Conservation (phyloP, 2,888 invertebrate species). For the Drosophila trichaetosa region DNA sequence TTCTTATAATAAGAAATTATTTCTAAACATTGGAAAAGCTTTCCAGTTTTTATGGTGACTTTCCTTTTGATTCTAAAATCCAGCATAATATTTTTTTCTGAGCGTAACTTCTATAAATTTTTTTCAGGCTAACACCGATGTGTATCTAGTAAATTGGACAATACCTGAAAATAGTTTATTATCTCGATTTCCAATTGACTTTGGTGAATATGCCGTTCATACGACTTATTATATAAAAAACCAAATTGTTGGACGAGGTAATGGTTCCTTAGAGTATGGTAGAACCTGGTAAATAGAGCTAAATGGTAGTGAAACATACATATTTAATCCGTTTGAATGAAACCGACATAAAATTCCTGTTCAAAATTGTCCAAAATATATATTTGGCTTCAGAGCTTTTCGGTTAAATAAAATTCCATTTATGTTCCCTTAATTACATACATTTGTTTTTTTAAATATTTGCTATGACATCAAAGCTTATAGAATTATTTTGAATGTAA, state of each 20-base stretch:
- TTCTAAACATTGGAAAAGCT: neutral
- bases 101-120: neutral
- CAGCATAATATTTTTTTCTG: neutral
- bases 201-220: neutral
- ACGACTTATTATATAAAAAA: neutral
- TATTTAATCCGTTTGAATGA: neutral
- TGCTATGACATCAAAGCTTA: neutral
- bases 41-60: neutral
- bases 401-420: neutral
- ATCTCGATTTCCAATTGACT: neutral
- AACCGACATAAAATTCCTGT: neutral
- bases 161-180: neutral
- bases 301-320: neutral
- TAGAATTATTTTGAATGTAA: neutral
- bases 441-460: neutral
- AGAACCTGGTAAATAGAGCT: neutral
- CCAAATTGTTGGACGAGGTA: neutral
- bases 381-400: neutral
- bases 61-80: neutral
- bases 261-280: neutral
- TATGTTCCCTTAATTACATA: neutral
- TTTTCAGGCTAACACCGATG: neutral
- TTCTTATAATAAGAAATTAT: neutral
- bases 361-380: fast-evolving
- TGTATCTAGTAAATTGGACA: neutral